Conservation (phyloP, 2,888 invertebrate genomes). For the Autographa pulchrina region DNA sequence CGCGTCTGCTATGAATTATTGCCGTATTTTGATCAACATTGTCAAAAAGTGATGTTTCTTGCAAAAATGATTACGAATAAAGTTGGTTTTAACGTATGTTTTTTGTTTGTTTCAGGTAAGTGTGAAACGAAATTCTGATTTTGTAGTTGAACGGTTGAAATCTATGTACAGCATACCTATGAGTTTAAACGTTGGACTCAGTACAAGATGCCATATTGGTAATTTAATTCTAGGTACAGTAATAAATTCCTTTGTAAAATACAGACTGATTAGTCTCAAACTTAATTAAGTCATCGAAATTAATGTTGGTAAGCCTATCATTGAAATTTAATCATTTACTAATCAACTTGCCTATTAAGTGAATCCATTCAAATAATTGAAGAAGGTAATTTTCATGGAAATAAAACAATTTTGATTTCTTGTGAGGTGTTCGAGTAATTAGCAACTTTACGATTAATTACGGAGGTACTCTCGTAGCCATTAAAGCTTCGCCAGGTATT, state of each 20-base stretch:
- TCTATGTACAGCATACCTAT: background rate
- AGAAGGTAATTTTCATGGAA: background rate
- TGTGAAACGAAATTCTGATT: background rate
- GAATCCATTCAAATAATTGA: constrained; percentile 1
- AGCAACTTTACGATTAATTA: constrained; percentile 39
- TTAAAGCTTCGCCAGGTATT: constrained; percentile 32
- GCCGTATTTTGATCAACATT: constrained; percentile 73
- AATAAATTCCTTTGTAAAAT: constrained; percentile 14
- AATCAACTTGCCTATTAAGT: background rate
- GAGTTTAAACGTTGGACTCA: too few species aligned
- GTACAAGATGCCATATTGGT: background rate
- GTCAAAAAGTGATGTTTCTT: constrained; percentile 58
- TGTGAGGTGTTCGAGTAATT: constrained; percentile 22
- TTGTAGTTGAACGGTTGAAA: background rate
- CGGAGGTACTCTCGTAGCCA: constrained; percentile 30
- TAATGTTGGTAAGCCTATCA: background rate
- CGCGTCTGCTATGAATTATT: constrained; percentile 73
- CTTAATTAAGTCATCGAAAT: constrained; percentile 9
- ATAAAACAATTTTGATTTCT: constrained; percentile 12
- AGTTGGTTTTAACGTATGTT: constrained; percentile 25
- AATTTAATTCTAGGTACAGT: constrained; percentile 20
- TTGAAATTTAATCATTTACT: background rate
- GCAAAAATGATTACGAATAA: constrained; percentile 52
- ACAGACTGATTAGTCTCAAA: background rate
- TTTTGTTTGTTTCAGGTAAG: background rate